Base-by-base conservation (phyloP, 53 echinoderm and acorn worm species). In the Antedon mediterranea region DNA sequence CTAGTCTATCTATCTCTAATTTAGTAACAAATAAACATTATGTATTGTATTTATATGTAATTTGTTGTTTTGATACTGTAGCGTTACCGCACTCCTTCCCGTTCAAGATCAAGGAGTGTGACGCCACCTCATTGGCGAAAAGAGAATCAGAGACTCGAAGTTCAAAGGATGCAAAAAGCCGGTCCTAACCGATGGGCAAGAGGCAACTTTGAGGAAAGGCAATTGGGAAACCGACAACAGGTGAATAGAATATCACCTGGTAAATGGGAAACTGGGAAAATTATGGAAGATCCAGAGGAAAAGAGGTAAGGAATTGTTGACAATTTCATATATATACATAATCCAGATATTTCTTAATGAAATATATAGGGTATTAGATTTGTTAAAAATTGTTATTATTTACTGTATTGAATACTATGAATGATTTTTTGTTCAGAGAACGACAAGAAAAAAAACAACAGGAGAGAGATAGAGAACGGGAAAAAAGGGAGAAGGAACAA, bases 71-170 rank as follows among this genome's bases (percentile, higher is more conserved):
- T n/a, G n/a, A n/a, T n/a, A 43, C 34, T 31, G 14, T 80, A 91
- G 91, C 83, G 91, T 6, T 95, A 95, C 43, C 78, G 84, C n/a
- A 91, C 89, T 28, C 91, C 89, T 0, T 87, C 91, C 15, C 73
- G 87, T 4, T 93, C 93, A 43, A 84, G 85, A 42, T 93, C 93
- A n/a, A 83, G 90, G 29, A 90, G 88, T 31, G 75, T 76, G 7
- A 93, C 93, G 32, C 95, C 91, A 28, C 95, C 91, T 28, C 91
- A 91, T 79, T 95, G 95, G 95, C 79, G 83, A 3, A 85, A 83
- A 15, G 95, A 95, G 84, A 82, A 85, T 34, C 80, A 85, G 43
- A 83, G 86, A n/a, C 75, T 34, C 0, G 76, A 76, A 28, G 14
- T 28, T 32, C 33, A 76, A 33, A 28, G 34, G 34, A 34, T 28